phyloP scores from a whole-genome alignment of 2,113 vertebrate genomes.

The Saguinus midas region DNA sequence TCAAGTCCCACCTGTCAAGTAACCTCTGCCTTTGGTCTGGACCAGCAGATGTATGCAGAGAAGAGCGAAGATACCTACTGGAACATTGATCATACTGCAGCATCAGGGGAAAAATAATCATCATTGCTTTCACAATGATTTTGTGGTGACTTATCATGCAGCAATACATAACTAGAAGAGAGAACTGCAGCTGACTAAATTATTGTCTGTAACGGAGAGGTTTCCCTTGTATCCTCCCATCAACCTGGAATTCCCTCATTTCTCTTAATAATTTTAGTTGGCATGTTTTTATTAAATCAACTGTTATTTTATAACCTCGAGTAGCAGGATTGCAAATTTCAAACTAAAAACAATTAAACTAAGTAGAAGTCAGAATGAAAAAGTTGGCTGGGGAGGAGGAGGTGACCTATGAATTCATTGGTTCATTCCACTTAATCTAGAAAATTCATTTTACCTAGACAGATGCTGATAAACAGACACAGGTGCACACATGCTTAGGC shows the following conservation, averaged over 20 bases:
- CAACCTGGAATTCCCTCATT: background rate
- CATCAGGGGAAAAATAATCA: background rate
- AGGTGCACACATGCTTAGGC: background rate
- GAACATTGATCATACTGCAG: background rate
- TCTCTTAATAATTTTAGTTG: background rate
- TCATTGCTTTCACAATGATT: background rate
- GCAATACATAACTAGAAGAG: background rate
- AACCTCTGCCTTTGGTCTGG: fast-evolving
- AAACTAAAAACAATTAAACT: background rate
- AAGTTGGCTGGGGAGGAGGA: too few species aligned
- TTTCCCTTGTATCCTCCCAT: background rate
- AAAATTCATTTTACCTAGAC: background rate
- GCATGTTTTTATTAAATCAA: background rate
- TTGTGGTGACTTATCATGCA: fast-evolving
- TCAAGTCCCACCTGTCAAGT: too few species aligned
- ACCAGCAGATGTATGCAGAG: background rate
- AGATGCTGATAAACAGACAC: fast-evolving
- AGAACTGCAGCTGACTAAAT: background rate
- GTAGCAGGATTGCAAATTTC: background rate
- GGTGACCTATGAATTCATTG: fast-evolving
- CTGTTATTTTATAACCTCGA: background rate
- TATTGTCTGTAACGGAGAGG: background rate
- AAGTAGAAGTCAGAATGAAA: background rate
- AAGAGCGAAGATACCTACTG: background rate
- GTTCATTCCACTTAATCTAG: background rate